Evolutionary conservation across 2,113 vertebrate species (phyloP).

Genomic region (Eclectus roratus): DNA sequence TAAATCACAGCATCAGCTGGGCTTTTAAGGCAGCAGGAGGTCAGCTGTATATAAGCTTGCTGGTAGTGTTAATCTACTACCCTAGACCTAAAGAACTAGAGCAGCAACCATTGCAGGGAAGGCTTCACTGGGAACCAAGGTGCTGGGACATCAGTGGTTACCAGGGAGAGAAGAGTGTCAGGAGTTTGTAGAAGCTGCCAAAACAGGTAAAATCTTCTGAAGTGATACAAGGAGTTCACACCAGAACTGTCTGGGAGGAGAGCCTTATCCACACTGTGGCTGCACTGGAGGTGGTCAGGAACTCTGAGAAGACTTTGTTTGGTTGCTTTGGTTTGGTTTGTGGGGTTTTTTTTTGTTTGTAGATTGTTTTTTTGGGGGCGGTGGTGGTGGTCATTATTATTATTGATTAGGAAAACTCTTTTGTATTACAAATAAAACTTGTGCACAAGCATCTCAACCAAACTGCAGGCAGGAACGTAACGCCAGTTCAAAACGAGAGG

Average conservation of each 20-base stretch:
- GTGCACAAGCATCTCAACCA: not conserved
- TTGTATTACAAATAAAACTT: not conserved
- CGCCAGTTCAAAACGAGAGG: not conserved
- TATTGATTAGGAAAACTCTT: not conserved
- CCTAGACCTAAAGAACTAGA: not conserved
- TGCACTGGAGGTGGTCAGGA: not conserved
- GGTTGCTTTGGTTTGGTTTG: not conserved
- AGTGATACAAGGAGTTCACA: not conserved
- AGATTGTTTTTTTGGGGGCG: not conserved
- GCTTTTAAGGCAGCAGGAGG: not conserved
- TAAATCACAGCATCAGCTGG: not conserved
- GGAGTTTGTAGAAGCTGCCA: not conserved
- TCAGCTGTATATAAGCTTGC: not conserved
- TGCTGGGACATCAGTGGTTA: not conserved
- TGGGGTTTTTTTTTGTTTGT: not conserved
- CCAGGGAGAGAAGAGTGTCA: not conserved
- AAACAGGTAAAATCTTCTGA: not conserved
- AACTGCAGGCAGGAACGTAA: not conserved
- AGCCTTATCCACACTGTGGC: not conserved
- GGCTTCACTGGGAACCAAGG: not conserved
- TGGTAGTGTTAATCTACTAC: not conserved
- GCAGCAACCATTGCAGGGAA: not conserved
- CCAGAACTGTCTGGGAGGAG: not conserved
- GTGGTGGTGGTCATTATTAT: not conserved
- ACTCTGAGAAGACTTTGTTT: not conserved